Evolutionary conservation across 1,140 invertebrate species (phyloP), one percentile per base, ranked within the genome.

Genomic region (Drosophila azteca): DNA sequence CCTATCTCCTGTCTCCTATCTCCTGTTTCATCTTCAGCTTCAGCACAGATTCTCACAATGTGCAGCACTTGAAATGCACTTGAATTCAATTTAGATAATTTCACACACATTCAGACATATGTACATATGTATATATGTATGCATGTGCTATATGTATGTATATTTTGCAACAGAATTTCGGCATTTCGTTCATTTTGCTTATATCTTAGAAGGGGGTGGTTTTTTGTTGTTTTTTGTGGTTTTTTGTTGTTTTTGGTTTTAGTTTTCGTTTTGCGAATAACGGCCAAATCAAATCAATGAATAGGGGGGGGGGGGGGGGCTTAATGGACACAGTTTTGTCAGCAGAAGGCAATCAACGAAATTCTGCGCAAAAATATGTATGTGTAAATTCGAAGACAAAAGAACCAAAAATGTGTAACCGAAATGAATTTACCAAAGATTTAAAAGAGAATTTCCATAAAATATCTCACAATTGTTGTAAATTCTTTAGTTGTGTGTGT

Each of bases 321-420:
- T 53, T 58, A 67, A 79, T 79, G 70, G 71, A 74, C 71, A 53
- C 61, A 53, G 48, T 66, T 63, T 72, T 84, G 80, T 84, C 80
- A 84, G 80, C 80, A 84, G 77, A 84, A 85, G 80, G 72, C 80
- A 77, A 66, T 57, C 64, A 80, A 59, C 57, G 67, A 80, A 71
- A 64, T 59, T 79, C 65, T 62, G 62, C 63, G 68, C 52, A 57
- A 67, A 39, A 39, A 4, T 35, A 11, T 20, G 1, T 35, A 11
- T 20, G 1, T 20, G 17, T 35, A 54, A 68, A 43, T 59, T 50
- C 55, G 13, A 52, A 46, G 13, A 31, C 29, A 31, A 74, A 75
- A 44, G 17, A 20, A 20, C 17, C 17, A 24, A 43, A 69, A 31
- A 57, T 26, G 39, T 69, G 17, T 45, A 39, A 48, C 20, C 7